Evolutionary conservation across 2,888 invertebrate species (phyloP).

Genomic region (Peribatodes rhomboidaria): DNA sequence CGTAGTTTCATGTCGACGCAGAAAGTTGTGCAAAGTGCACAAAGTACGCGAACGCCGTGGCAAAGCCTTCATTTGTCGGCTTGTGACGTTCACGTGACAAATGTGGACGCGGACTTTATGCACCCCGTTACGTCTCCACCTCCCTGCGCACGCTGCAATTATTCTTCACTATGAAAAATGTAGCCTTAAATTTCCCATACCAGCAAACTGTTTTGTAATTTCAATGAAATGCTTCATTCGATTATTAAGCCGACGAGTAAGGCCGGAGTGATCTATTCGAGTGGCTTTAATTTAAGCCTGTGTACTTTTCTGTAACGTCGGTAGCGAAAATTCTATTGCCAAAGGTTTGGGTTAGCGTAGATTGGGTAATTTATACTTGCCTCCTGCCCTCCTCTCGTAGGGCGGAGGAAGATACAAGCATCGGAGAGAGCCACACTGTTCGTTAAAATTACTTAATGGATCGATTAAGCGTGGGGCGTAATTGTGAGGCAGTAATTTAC

Average conservation of each 20-base stretch:
- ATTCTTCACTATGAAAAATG: constrained; percentile 77
- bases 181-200: constrained; percentile 61
- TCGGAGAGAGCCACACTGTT: constrained; percentile 73
- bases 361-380: constrained; percentile 86
- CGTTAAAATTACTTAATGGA: constrained; percentile 81
- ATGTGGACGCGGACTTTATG: constrained; percentile 81
- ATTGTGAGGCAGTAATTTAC: constrained; percentile 70
- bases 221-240: constrained; percentile 34
- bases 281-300: constrained; percentile 75
- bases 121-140: constrained; percentile 55
- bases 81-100: constrained; percentile 85
- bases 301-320: constrained; percentile 77
- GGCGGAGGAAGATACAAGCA: constrained; percentile 69
- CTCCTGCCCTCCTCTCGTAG: constrained; percentile 66
- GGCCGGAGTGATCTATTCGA: constrained; percentile 66
- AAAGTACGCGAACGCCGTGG: constrained; percentile 81
- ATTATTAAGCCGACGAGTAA: constrained; percentile 47
- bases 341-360: constrained; percentile 81
- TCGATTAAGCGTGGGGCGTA: constrained; percentile 76
- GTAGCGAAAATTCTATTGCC: constrained; percentile 80
- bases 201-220: constrained; percentile 51
- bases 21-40: constrained; percentile 85
- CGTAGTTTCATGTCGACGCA: constrained; percentile 82
- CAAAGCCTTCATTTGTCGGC: constrained; percentile 87
- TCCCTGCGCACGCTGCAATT: constrained; percentile 70